Evolutionary conservation across 2,888 invertebrate species (phyloP).

Genomic region (Caenorhabditis zanzibari): DNA sequence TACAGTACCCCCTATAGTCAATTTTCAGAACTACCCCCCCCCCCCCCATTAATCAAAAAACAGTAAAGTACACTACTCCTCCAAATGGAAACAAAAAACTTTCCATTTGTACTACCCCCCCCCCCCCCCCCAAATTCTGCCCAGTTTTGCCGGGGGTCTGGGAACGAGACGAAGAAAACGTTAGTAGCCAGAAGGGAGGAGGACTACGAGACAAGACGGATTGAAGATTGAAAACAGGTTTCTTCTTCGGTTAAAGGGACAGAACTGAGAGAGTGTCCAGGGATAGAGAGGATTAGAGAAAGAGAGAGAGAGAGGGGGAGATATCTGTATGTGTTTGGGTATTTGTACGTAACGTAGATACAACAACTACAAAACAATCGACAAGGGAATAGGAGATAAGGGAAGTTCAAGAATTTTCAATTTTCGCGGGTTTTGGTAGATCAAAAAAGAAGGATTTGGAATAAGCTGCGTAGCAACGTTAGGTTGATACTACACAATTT

Average conservation of each 20-base stretch:
- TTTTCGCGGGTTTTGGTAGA: too few relatives aligned
- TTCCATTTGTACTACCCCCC: neutral
- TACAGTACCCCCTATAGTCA: neutral
- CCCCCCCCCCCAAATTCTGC: too few relatives aligned
- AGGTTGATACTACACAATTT: too few relatives aligned
- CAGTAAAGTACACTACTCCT: neutral
- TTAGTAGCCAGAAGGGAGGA: neutral
- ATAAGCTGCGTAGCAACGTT: too few relatives aligned
- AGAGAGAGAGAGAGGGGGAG: constrained; percentile 12
- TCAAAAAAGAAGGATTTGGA: too few relatives aligned
- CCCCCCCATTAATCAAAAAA: neutral
- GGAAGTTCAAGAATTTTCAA: too few relatives aligned
- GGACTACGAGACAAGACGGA: constrained; percentile 44
- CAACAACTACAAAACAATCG: constrained; percentile 54
- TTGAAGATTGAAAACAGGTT: constrained; percentile 57
- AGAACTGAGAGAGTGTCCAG: constrained; percentile 16
- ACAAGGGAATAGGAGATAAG: neutral
- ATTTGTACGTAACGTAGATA: too few relatives aligned
- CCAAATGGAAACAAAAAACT: neutral
- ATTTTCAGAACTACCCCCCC: neutral
- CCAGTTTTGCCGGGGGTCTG: neutral
- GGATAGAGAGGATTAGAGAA: neutral
- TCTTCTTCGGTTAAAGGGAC: constrained; percentile 6
- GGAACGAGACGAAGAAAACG: constrained; percentile 15
- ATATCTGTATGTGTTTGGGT: constrained; percentile 21